phyloP scores from a whole-genome alignment of 2,797 vertebrate genomes.

The Denticeps clupeoides region DNA sequence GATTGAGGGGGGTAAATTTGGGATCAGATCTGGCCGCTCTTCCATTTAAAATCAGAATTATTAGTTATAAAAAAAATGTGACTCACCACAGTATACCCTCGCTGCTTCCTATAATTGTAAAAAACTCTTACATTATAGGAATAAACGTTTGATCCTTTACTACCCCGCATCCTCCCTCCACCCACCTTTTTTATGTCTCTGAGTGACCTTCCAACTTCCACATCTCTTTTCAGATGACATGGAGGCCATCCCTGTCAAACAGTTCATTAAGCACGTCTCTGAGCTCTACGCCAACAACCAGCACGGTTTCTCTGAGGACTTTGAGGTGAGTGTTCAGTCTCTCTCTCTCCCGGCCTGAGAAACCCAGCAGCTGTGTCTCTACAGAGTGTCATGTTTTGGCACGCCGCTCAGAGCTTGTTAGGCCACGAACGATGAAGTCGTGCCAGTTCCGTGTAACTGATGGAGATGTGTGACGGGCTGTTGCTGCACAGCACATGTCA shows the following conservation, averaged over 20 bases:
- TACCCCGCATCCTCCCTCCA: slow-evolving; percentile 1
- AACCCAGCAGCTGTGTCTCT: background rate
- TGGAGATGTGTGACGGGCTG: too few relatives aligned
- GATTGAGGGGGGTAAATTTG: too few relatives aligned
- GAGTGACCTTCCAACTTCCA: slow-evolving; percentile 8
- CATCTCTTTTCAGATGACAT: slow-evolving; percentile 71
- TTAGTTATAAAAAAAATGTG: too few relatives aligned
- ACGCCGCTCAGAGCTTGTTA: too few relatives aligned
- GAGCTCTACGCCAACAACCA: slow-evolving; percentile 84
- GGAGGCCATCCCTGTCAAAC: slow-evolving; percentile 84
- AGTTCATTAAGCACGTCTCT: slow-evolving; percentile 80
- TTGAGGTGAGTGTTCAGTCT: slow-evolving; percentile 69
- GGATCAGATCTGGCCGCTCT: too few relatives aligned
- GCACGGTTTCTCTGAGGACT: slow-evolving; percentile 83
- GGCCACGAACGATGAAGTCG: too few relatives aligned
- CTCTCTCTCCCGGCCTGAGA: background rate
- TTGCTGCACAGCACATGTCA: too few relatives aligned
- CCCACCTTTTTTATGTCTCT: background rate
- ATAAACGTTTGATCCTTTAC: too few relatives aligned
- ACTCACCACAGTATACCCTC: background rate
- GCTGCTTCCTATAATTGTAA: background rate
- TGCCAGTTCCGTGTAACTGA: too few relatives aligned
- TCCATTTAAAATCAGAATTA: too few relatives aligned
- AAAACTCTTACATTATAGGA: too few relatives aligned
- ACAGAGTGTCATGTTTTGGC: too few relatives aligned